Conservation (phyloP, 2,797 vertebrate genomes). For the Nannoperca obscura region DNA sequence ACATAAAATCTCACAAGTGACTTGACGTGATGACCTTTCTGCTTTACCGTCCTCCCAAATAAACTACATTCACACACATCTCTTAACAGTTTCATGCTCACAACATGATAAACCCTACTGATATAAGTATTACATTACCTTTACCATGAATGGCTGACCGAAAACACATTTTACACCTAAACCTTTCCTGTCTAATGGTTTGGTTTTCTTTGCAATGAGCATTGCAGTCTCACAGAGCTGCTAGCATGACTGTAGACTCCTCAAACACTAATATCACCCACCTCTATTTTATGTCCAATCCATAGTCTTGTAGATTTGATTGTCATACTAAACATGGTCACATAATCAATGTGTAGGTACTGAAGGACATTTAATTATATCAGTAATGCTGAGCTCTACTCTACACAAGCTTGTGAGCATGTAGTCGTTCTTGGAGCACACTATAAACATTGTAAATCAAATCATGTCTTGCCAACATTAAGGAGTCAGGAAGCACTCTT, state of each 20-base stretch:
- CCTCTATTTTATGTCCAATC: not conserved
- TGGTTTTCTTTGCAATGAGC: not conserved
- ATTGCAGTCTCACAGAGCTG: too few species aligned
- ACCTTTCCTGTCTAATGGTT: not conserved
- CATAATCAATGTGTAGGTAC: not conserved
- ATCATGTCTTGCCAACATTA: constrained; percentile 26
- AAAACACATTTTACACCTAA: not conserved
- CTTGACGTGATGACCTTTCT: not conserved
- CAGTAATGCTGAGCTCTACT: not conserved
- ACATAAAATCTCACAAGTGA: not conserved
- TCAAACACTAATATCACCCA: not conserved
- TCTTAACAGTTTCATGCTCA: not conserved
- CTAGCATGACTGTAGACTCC: too few species aligned
- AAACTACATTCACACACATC: not conserved
- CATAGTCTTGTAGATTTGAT: not conserved
- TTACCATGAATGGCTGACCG: not conserved
- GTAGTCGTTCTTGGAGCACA: not conserved
- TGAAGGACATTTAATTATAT: not conserved
- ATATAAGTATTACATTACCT: not conserved
- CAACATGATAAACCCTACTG: not conserved
- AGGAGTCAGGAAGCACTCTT: constrained; percentile 2
- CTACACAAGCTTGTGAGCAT: not conserved
- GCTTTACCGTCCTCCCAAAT: not conserved
- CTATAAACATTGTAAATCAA: constrained; percentile 11
- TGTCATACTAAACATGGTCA: not conserved